These are phyloP conservation scores for Telmatochromis sp. DNA, from an alignment of 2,113 vertebrate genomes.

Conservation along the genomic window DNA sequence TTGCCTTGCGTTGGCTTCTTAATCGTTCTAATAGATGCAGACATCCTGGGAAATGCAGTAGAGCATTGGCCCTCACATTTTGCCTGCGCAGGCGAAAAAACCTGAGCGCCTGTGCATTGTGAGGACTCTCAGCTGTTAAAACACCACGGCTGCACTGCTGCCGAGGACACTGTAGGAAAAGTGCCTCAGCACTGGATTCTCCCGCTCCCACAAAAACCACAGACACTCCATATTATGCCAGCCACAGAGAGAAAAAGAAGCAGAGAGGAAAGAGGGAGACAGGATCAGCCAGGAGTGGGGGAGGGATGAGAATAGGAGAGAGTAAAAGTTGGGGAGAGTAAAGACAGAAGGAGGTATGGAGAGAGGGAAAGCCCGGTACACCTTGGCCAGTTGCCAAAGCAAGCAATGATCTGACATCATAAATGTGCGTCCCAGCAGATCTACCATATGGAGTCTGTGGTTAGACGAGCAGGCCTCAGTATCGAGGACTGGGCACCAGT, in stretches of 20 bases:
- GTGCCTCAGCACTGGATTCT: constrained; percentile 72
- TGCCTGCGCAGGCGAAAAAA: constrained; percentile 69
- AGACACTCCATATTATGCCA: constrained; percentile 70
- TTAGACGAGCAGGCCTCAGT: constrained; percentile 49
- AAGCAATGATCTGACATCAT: constrained; percentile 76
- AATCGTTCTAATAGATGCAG: constrained; percentile 44
- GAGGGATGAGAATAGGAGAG: constrained; percentile 56
- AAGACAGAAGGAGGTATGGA: constrained; percentile 49
- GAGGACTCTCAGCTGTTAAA: constrained; percentile 81
- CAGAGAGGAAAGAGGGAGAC: constrained; percentile 55
- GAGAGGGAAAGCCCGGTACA: constrained; percentile 62
- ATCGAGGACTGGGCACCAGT: constrained; percentile 33
- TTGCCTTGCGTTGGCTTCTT: constrained; percentile 21
- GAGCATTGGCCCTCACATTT: constrained; percentile 52
- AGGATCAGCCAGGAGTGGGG: constrained; percentile 48
- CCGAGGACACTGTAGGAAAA: constrained; percentile 69
- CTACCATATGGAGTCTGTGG: constrained; percentile 60
- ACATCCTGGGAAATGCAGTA: constrained; percentile 34
- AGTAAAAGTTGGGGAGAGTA: constrained; percentile 45
- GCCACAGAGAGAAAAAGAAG: constrained; percentile 49
- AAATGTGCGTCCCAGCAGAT: constrained; percentile 72
- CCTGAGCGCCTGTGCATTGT: constrained; percentile 65
- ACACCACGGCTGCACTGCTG: constrained; percentile 67
- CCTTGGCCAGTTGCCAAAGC: constrained; percentile 65
- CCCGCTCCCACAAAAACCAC: constrained; percentile 74